Base-by-base conservation (phyloP, 2,797 vertebrate genomes). In the Semaprochilodus insignis region DNA sequence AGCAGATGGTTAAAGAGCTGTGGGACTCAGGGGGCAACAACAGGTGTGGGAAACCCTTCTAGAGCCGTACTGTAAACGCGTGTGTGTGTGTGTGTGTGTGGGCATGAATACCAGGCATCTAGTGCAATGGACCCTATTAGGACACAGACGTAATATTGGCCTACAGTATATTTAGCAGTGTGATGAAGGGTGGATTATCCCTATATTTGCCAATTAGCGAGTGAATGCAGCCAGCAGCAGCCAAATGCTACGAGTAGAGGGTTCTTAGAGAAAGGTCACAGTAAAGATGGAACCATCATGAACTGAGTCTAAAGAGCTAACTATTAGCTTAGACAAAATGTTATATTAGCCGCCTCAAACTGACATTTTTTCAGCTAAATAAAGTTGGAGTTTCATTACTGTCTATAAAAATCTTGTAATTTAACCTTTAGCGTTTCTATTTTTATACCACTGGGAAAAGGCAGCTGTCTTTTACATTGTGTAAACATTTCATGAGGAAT, bases 31-130 rank as follows among this genome's bases (percentile, higher is more conserved):
- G 10, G 21, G 83, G 77, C 48, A 44, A 79, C 85, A 80, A 86
- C 85, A 88, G 85, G 87, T 88, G 87, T 85, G 71, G 81, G 75
- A 57, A 85, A 82, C 73, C 62, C 23, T 55, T 36, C 17, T 48
- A 74, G 78, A 83, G 81, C 54, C 71, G 59, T 21, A 54, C 23
- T 67, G 40, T 63, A 31, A 44, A 51, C n/a, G 23, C 82, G 57
- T 60, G 70, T 62, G 57, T 73, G 78, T 71, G 66, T 66, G 31
- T 60, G 63, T 55, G 55, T 51, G 67, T 80, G 27, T 34, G 55
- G 72, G 76, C 62, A 67, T 66, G 74, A 80, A 80, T 55, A 44
- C 73, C 67, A 73, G 34, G 51, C 51, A 59, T 52, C 67, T 65
- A 31, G 14, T 48, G 17, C 62, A 77, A 54, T 77, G 5, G 11